Base-by-base conservation (phyloP, 2,888 invertebrate genomes). In the Drosophila mulleri region DNA sequence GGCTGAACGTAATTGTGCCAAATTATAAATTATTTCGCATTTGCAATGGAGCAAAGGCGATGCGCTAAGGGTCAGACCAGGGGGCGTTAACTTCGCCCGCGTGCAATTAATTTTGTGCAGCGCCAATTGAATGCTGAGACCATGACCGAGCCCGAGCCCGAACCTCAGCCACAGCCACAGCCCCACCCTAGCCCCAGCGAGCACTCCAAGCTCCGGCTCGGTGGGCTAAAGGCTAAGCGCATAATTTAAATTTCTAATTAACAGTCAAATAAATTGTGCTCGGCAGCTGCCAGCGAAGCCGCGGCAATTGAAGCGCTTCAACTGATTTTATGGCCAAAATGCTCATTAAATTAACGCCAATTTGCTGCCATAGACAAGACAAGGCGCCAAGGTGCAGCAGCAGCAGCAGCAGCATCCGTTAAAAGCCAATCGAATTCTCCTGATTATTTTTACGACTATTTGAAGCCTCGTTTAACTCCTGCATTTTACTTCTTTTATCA, bases 181-280 rank as follows among this genome's bases (percentile, higher is more conserved):
- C 18, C 6, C 26, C 26, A 26, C 26, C 44, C 50, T 44, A 58
- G 53, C 53, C 66, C 23, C 20, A 56, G 32, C 20, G 29, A 44
- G 56, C 54, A 32, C 50, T 54, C 12, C 58, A 45, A 47, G 57
- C 44, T 57, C 11, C 45, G 44, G 41, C 58, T 59, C 54, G 29
- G 39, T 16, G 62, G 70, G 75, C 69, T 63, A 84, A 76, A 76
- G 88, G 82, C 85, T 82, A 78, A 77, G 76, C 81, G 76, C 82
- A 88, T 86, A 88, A 83, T 88, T 86, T 86, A 86, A 82, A 88
- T 77, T 88, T 86, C 72, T 83, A 86, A 88, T 86, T 88, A 88
- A 88, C 82, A 88, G 89, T 86, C 82, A 78, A 88, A 88, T 86
- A 86, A 86, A 88, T 86, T 86, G 71, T 77, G 72, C 76, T 57